Conservation (phyloP, 2,113 vertebrate genomes). For the Falcunculus frontatus region DNA sequence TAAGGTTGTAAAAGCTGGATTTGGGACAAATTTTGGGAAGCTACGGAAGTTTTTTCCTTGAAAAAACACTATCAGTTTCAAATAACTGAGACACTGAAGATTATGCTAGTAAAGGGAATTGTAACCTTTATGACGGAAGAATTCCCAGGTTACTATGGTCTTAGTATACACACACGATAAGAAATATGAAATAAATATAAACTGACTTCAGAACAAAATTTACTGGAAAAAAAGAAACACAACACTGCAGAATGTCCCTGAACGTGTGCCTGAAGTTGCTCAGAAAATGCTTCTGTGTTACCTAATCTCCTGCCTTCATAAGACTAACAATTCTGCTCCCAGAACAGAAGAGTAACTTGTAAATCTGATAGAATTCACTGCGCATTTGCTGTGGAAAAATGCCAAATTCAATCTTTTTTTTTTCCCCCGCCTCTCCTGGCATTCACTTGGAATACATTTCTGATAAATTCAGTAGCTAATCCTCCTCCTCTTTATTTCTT, state of each 20-base stretch:
- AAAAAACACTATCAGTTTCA: not conserved
- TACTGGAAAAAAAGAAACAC: not conserved
- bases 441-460: not conserved
- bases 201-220: not conserved
- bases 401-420: not conserved
- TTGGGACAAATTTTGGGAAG: not conserved
- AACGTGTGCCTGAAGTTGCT: fast-evolving
- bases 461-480: not conserved
- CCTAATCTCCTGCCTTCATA: not conserved
- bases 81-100: not conserved
- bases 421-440: not conserved
- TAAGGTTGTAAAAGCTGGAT: not conserved
- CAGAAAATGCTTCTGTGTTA: not conserved
- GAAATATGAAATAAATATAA: not conserved
- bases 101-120: not conserved
- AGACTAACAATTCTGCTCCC: not conserved
- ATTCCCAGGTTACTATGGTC: not conserved
- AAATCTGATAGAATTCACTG: not conserved
- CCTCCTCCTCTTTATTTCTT: not conserved
- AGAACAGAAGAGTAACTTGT: not conserved
- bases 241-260: not conserved
- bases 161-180: not conserved
- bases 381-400: not conserved
- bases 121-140: not conserved
- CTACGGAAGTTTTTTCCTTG: not conserved